Conservation (phyloP, 2,888 invertebrate genomes). For the Tachina fera region DNA sequence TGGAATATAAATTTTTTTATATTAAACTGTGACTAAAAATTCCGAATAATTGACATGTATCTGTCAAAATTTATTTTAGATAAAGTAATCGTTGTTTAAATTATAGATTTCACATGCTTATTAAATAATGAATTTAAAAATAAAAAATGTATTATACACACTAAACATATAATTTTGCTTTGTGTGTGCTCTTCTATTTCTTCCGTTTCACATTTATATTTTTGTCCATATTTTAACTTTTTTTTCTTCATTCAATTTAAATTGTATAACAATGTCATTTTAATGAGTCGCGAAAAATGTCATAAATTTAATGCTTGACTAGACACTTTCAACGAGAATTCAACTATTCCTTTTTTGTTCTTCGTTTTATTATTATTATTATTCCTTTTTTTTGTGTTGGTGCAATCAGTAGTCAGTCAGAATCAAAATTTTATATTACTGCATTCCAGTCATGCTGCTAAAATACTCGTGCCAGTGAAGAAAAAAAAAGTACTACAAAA, state of each 20-base stretch:
- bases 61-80: background rate
- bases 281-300: constrained; percentile 71
- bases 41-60: too few relatives aligned
- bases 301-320: constrained; percentile 72
- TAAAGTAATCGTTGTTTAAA: background rate
- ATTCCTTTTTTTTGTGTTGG: background rate
- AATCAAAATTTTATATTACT: constrained; percentile 43
- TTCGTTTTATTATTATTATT: background rate
- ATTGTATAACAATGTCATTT: constrained; percentile 66
- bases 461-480: constrained; percentile 2
- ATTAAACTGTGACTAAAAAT: too few relatives aligned
- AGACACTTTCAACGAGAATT: constrained; percentile 69
- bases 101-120: background rate
- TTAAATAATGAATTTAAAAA: background rate
- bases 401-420: constrained; percentile 36
- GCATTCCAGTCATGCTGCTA: constrained; percentile 50
- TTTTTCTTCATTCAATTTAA: constrained; percentile 40
- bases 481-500: constrained; percentile 35
- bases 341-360: constrained; percentile 35
- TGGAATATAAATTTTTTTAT: too few relatives aligned
- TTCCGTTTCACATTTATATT: constrained; percentile 5
- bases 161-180: background rate
- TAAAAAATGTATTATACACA: background rate
- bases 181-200: background rate
- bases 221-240: background rate